phyloP scores from a whole-genome alignment of 2,797 vertebrate species.

The Chaetophractus vellerosus region DNA sequence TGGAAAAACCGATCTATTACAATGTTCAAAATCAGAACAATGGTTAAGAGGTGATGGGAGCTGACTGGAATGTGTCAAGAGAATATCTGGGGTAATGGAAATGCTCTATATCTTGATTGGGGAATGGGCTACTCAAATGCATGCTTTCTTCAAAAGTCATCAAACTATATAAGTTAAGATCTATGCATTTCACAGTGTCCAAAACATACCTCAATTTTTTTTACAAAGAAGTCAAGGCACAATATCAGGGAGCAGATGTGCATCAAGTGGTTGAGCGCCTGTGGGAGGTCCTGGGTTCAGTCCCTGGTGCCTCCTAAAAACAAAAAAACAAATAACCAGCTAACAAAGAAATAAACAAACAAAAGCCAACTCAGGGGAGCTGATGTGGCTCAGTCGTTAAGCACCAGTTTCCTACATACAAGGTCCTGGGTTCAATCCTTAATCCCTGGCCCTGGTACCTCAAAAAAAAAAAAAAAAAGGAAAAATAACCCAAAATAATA shows the following conservation, averaged over 20 bases:
- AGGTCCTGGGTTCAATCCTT: no score
- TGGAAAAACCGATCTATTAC: neutral
- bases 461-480: no score
- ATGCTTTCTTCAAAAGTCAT: neutral
- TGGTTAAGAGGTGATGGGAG: neutral
- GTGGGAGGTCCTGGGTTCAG: no score
- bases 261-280: no score
- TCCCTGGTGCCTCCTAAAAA: no score
- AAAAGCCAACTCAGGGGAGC: no score
- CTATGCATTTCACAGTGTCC: neutral
- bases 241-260: no score
- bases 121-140: rapidly evolving
- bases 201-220: neutral
- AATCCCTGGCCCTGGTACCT: no score
- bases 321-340: no score
- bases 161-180: neutral
- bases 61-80: neutral
- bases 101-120: neutral
- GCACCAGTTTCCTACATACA: no score
- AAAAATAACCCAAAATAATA: neutral
- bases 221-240: neutral
- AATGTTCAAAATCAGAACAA: neutral
- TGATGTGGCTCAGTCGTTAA: no score
- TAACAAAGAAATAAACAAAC: no score
- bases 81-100: neutral